Evolutionary conservation across 92 coral and sea anemone species (phyloP).

Genomic region (Heliopora coerulea): DNA sequence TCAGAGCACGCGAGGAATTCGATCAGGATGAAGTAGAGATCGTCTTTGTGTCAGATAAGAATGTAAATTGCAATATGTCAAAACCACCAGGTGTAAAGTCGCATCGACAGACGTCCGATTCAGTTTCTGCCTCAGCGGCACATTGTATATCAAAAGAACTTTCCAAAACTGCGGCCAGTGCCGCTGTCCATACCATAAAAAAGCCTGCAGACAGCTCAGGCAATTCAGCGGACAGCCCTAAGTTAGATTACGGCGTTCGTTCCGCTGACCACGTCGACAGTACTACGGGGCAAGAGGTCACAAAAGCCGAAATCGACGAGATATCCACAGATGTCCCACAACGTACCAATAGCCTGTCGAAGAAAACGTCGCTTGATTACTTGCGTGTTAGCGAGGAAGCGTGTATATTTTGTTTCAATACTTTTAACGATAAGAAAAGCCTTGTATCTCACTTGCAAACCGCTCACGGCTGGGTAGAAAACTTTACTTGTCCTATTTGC

Average conservation of each 20-base stretch:
- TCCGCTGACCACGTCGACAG: conserved; percentile 15
- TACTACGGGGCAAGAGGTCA: conserved; percentile 20
- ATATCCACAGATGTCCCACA: background rate
- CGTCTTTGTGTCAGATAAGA: conserved; percentile 31
- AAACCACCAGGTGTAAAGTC: background rate
- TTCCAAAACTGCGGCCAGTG: background rate
- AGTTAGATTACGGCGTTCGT: background rate
- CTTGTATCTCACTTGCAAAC: conserved; percentile 7
- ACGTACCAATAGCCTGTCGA: background rate
- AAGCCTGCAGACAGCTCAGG: conserved; percentile 31
- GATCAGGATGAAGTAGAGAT: conserved; percentile 13
- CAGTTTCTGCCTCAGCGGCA: background rate
- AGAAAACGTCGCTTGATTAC: background rate
- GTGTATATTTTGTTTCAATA: conserved; percentile 33
- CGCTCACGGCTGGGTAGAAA: conserved; percentile 31
- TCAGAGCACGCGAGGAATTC: background rate
- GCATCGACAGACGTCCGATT: background rate
- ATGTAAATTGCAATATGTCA: conserved; percentile 17
- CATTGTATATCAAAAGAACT: no score
- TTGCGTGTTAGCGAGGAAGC: conserved; percentile 11
- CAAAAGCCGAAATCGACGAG: background rate
- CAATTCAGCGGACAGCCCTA: background rate
- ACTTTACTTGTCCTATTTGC: conserved; percentile 26
- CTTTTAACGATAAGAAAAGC: background rate
- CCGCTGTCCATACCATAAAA: background rate